Conservation (phyloP, 92 coral and sea anemone species). For the Phenganax marumi region DNA sequence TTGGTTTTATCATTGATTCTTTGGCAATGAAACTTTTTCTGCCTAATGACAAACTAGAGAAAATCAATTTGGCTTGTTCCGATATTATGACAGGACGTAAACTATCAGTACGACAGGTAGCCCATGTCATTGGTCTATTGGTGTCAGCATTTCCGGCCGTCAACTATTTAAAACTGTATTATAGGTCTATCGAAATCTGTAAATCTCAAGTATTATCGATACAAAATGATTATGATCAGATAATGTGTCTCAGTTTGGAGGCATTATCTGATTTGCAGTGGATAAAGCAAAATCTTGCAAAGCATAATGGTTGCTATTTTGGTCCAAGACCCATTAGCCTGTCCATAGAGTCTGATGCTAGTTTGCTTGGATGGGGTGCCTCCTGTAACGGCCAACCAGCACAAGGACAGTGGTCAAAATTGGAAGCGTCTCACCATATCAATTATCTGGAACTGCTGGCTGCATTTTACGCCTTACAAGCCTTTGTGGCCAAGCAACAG, state of each 20-base stretch:
- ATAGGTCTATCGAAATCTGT: conserved; percentile 51
- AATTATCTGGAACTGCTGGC: conserved; percentile 53
- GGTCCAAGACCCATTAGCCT: not conserved
- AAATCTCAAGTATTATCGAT: conserved; percentile 34
- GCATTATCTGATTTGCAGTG: conserved; percentile 36
- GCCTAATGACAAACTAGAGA: conserved; percentile 44
- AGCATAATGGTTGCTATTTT: conserved; percentile 40
- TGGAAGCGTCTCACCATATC: conserved; percentile 41
- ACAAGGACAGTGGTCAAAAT: conserved; percentile 47
- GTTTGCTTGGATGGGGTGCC: conserved; percentile 51
- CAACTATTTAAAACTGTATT: conserved; percentile 21
- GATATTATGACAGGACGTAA: conserved; percentile 10
- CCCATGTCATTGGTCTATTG: conserved; percentile 40
- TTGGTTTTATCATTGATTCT: conserved; percentile 31
- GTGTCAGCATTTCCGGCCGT: conserved; percentile 49
- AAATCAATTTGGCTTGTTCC: conserved; percentile 31
- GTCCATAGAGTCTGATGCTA: conserved; percentile 23
- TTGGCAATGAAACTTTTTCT: conserved; percentile 48
- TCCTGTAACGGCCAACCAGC: conserved; percentile 25
- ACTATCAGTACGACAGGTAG: conserved; percentile 47
- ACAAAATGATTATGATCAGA: conserved; percentile 33
- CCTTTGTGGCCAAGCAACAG: conserved; percentile 1
- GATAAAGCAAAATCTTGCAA: conserved; percentile 36
- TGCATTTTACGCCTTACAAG: conserved; percentile 42
- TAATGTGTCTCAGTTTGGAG: not conserved